These are phyloP conservation scores for Drosophila fungiperda DNA, from an alignment of 2,888 invertebrate genomes.

Conservation along the genomic window DNA sequence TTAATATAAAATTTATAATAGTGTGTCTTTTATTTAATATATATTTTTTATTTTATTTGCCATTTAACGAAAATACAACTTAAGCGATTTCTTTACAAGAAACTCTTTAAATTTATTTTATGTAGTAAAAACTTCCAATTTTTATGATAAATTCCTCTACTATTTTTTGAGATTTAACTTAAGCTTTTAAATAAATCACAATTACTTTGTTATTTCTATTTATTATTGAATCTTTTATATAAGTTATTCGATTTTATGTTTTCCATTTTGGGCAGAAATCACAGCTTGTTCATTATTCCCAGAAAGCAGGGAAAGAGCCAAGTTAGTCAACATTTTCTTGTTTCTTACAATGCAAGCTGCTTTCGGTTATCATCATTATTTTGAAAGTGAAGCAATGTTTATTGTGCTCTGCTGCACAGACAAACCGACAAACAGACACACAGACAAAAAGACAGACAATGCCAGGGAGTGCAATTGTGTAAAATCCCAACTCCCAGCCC, in stretches of 20 bases:
- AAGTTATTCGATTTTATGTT: background rate
- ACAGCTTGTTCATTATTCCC: background rate
- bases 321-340: conserved; percentile 5
- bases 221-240: background rate
- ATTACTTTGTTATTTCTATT: background rate
- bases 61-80: background rate
- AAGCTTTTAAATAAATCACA: background rate
- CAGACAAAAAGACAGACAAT: conserved; percentile 36
- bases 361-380: conserved; percentile 22
- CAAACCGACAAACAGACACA: background rate
- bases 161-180: background rate
- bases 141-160: background rate
- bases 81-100: background rate
- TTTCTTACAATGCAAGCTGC: background rate
- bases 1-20: background rate
- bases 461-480: conserved; percentile 69
- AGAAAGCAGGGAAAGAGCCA: background rate
- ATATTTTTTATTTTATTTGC: background rate
- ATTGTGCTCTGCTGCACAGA: conserved; percentile 43
- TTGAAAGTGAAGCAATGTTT: conserved; percentile 27
- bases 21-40: background rate
- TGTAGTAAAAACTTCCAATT: background rate
- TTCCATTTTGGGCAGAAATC: background rate
- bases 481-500: conserved; percentile 13
- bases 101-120: background rate